Evolutionary conservation across 1,140 invertebrate genomes (phyloP).

Genomic region (Drosophila lowei): DNA sequence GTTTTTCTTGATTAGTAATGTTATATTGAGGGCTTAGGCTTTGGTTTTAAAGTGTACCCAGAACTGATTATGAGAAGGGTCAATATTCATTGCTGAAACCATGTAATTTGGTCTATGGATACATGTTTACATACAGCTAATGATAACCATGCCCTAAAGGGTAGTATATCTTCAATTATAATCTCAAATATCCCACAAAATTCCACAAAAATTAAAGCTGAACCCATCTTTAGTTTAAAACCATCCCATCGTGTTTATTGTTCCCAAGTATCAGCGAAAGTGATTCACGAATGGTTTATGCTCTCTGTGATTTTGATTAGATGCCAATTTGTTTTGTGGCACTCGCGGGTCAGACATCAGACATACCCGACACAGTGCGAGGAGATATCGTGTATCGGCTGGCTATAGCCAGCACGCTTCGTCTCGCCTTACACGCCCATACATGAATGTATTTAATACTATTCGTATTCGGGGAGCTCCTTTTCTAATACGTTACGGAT

Average conservation of each 20-base stretch:
- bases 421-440: constrained; percentile 34
- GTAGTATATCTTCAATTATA: too few species aligned
- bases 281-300: constrained; percentile 13
- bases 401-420: constrained; percentile 40
- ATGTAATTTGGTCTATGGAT: too few species aligned
- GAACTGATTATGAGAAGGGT: too few species aligned
- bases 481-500: constrained; percentile 37
- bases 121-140: too few species aligned
- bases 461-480: constrained; percentile 36
- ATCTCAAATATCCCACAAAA: too few species aligned
- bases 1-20: too few species aligned
- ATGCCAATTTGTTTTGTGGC: constrained; percentile 49
- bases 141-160: too few species aligned
- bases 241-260: constrained; percentile 8
- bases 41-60: too few species aligned
- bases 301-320: constrained; percentile 34
- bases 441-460: neutral
- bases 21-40: too few species aligned
- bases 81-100: too few species aligned
- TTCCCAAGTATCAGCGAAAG: constrained; percentile 19
- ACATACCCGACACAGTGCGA: constrained; percentile 7
- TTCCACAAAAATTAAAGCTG: too few species aligned
- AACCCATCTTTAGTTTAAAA: neutral
- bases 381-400: constrained; percentile 33
- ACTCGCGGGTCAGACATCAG: constrained; percentile 35